A percentile compares a stretch with the other conserved stretches of the same genome.
These are phyloP conservation scores for Electrona antarctica DNA, from an alignment of 2,113 vertebrate genomes.

Conservation along the genomic window DNA sequence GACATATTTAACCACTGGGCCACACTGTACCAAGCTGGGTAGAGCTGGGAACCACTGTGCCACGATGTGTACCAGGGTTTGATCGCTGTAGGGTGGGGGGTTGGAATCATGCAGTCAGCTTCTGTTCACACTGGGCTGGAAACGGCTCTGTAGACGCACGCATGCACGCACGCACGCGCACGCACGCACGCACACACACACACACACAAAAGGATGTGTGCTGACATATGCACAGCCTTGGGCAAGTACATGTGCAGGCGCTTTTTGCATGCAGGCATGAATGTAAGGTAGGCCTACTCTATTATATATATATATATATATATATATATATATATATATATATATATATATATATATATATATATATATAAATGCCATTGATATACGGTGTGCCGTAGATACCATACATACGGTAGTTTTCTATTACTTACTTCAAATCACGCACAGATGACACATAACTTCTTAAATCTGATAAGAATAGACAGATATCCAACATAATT, in stretches of 20 bases:
- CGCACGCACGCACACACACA: constrained; percentile 4
- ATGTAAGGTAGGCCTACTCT: neutral
- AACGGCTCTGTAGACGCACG: neutral
- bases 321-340: too few species aligned
- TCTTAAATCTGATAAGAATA: too few species aligned
- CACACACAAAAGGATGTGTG: neutral
- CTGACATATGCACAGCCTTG: too few species aligned
- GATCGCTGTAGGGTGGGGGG: neutral
- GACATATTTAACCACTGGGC: constrained; percentile 23
- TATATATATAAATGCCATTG: too few species aligned
- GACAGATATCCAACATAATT: too few species aligned
- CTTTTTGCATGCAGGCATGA: neutral
- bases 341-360: too few species aligned
- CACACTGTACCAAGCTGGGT: constrained; percentile 8
- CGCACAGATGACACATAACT: too few species aligned
- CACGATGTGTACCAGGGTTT: constrained; percentile 10
- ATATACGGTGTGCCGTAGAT: too few species aligned
- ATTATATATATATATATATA: too few species aligned
- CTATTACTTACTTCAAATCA: too few species aligned
- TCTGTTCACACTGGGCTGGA: constrained; percentile 41
- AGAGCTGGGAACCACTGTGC: constrained; percentile 27
- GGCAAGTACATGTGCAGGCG: too few species aligned
- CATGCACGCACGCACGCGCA: neutral
- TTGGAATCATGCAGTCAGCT: constrained; percentile 26
- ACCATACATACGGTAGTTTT: too few species aligned